Evolutionary conservation across 2,888 invertebrate species (phyloP).

Genomic region (Drosophila yooni): DNA sequence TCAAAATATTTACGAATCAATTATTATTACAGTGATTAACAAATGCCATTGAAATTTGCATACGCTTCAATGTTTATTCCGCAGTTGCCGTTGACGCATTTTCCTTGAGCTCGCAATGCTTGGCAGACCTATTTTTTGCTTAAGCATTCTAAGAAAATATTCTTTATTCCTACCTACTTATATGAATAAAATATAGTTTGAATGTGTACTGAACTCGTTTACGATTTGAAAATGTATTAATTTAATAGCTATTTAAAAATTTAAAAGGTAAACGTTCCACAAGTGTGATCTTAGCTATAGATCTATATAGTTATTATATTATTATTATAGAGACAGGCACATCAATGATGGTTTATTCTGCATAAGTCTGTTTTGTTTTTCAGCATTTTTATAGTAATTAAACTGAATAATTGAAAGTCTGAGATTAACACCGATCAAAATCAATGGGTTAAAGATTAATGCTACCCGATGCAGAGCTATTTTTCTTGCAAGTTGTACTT

Average conservation of each 20-base stretch:
- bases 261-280: not conserved
- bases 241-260: not conserved
- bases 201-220: not conserved
- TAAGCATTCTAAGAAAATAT: not conserved
- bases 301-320: not conserved
- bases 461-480: conserved; percentile 15
- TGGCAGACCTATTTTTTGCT: not conserved
- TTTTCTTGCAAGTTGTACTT: conserved; percentile 29
- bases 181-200: no score
- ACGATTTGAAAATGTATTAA: not conserved
- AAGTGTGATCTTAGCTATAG: not conserved
- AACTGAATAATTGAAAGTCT: not conserved
- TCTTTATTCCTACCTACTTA: conserved; percentile 1
- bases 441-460: conserved; percentile 43
- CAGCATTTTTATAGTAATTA: not conserved
- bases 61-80: conserved; percentile 46
- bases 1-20: conserved; percentile 80
- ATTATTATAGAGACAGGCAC: not conserved
- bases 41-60: conserved; percentile 53
- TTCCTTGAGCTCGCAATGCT: conserved; percentile 10
- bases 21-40: conserved; percentile 70
- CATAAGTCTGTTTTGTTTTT: not conserved
- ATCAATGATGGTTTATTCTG: not conserved
- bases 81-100: conserved; percentile 34
- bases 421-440: not conserved